These are phyloP conservation scores for Panagrolaimus sp. DNA, from an alignment of 1,140 invertebrate species.

Conservation along the genomic window DNA sequence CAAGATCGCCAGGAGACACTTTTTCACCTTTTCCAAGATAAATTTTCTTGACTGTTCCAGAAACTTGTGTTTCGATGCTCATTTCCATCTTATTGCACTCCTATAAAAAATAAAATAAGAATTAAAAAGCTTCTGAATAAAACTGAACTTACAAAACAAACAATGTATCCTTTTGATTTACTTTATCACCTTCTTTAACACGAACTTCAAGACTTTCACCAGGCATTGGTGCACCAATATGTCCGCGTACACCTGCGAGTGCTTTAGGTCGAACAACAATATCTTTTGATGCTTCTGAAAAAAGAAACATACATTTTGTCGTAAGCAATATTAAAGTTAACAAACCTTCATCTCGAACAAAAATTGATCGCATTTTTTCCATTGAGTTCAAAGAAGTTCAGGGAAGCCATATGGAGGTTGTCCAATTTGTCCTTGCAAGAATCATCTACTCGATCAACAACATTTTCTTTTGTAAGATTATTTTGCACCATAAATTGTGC, in stretches of 20 bases:
- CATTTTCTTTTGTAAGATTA: conserved; percentile 76
- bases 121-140: no score
- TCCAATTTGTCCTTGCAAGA: conserved; percentile 77
- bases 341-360: conserved; percentile 82
- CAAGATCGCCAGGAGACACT: conserved; percentile 87
- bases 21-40: conserved; percentile 78
- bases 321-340: conserved; percentile 68
- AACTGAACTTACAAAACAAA: no score
- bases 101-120: no score
- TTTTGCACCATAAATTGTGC: conserved; percentile 99
- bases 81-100: conserved; percentile 99
- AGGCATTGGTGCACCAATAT: conserved; percentile 97
- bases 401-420: conserved; percentile 92
- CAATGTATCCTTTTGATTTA: conserved; percentile 67
- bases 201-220: conserved; percentile 66
- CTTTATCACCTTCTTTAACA: conserved; percentile 70
- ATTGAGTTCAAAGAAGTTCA: conserved; percentile 85
- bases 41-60: conserved; percentile 76
- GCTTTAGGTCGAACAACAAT: conserved; percentile 91
- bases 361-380: conserved; percentile 86
- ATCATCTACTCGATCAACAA: conserved; percentile 85
- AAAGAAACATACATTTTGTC: conserved; percentile 74
- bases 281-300: conserved; percentile 67
- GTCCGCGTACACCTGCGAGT: conserved; percentile 75
- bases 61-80: conserved; percentile 85